Conservation (phyloP, 2,113 vertebrate genomes). For the Heliornis fulica region DNA sequence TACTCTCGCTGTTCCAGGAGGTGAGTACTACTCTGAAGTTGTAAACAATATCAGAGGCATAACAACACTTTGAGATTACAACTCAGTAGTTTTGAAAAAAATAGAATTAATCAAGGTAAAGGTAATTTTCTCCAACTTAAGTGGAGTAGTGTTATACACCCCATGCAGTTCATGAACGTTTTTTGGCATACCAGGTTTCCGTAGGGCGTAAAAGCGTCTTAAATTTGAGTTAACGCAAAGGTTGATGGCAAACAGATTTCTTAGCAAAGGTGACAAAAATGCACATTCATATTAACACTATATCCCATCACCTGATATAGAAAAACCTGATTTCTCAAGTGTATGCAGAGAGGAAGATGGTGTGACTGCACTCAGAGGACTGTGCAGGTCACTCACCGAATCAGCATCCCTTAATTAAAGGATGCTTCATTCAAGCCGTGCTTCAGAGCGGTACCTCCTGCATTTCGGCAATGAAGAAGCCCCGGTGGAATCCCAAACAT, state of each 20-base stretch:
- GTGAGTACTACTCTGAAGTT: rapidly evolving
- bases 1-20: not conserved
- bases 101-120: not conserved
- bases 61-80: not conserved
- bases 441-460: not conserved
- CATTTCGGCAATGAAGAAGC: not conserved
- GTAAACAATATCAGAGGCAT: not conserved
- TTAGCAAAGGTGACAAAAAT: not conserved
- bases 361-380: not conserved
- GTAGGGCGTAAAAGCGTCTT: not conserved
- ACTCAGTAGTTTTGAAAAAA: not conserved
- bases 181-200: not conserved
- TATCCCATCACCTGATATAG: not conserved
- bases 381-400: not conserved
- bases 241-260: not conserved
- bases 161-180: not conserved
- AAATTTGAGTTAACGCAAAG: not conserved
- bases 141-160: not conserved
- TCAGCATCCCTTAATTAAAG: not conserved
- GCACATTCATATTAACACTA: not conserved
- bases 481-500: no score
- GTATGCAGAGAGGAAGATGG: constrained; percentile 73
- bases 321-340: constrained; percentile 72
- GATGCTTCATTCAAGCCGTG: not conserved
- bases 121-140: not conserved